These are phyloP conservation scores for Manduca sexta DNA, from an alignment of 1,140 invertebrate genomes.

Conservation along the genomic window DNA sequence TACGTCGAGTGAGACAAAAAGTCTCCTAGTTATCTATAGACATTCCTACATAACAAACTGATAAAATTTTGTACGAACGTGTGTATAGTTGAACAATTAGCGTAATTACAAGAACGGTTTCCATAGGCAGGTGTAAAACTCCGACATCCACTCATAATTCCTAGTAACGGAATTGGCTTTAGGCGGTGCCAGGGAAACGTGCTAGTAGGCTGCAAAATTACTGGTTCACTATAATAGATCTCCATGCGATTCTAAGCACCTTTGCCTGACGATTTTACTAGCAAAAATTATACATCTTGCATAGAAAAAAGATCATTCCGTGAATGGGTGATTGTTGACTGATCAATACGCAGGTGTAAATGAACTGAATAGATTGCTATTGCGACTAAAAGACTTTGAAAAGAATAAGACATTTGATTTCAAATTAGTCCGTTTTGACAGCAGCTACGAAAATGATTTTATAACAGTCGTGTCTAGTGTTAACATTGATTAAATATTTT, in stretches of 20 bases:
- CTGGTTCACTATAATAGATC: conserved; percentile 59
- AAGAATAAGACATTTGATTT: no score
- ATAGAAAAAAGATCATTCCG: conserved; percentile 4
- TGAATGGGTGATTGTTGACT: no score
- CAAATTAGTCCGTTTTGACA: no score
- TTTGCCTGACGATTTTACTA: conserved; percentile 45
- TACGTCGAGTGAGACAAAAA: no score
- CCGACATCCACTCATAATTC: conserved; percentile 58
- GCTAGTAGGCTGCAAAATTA: conserved; percentile 60
- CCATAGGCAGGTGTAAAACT: conserved; percentile 60
- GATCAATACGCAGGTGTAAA: no score
- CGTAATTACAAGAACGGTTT: conserved; percentile 62
- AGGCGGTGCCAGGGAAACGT: conserved; percentile 60
- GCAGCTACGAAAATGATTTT: no score
- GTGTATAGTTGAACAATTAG: conserved; percentile 45
- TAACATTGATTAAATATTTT: no score
- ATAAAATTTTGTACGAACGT: conserved; percentile 11
- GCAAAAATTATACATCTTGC: conserved; percentile 44
- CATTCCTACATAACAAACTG: conserved; percentile 2
- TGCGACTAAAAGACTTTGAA: no score
- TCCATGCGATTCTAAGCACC: conserved; percentile 59
- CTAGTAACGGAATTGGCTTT: conserved; percentile 63
- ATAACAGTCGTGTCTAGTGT: no score
- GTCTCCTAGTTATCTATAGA: neutral
- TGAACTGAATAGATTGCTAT: no score